Evolutionary conservation across 2,797 vertebrate genomes (phyloP), one percentile per base, ranked within the genome.

Genomic region (Emys orbicularis): DNA sequence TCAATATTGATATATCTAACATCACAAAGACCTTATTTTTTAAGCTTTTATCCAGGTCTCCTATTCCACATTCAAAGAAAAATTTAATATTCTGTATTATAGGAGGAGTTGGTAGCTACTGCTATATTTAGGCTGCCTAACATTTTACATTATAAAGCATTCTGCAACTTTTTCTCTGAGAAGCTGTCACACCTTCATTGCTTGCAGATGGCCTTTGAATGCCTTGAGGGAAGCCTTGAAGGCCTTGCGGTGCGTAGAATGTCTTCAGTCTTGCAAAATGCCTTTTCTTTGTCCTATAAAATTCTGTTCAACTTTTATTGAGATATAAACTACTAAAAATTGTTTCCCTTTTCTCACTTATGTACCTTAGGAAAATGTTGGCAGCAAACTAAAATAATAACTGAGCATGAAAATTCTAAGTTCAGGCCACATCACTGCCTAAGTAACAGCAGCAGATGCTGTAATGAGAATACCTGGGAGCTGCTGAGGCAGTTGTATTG

Each of bases 341-440:
- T 0, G 7, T 50, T 54, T 81, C 27, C 1, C 0, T 53, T 90
- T 88, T 85, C 44, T 49, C 21, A 9, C 1, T 0, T 57, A 13
- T 61, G 7, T 4, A 0, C n/a, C 3, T 83, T 56, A 72, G 56
- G 29, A 23, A 37, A 72, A 12, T 16, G 9, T 72, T 25, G n/a
- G 6, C 27, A 3, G 27, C 0, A 0, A 59, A 31, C n/a, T 37
- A 12, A 90, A 83, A 79, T 0, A 0, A 19, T 0, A 0, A 25
- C 54, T 25, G 54, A 56, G 54, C 54, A 56, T 83, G 18, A 83
- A 86, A 83, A 41, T n/a, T 37, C 49, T 12, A n/a, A 80, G 44
- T 47, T 18, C 13, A 11, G n/a, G 54, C 16, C 19, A 25, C 19
- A 2, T 83, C 83, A 23, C 54, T 53, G 37, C 8, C 50, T 53